phyloP scores from a whole-genome alignment of 2,888 invertebrate genomes.

The Eugnorisma glareosa region DNA sequence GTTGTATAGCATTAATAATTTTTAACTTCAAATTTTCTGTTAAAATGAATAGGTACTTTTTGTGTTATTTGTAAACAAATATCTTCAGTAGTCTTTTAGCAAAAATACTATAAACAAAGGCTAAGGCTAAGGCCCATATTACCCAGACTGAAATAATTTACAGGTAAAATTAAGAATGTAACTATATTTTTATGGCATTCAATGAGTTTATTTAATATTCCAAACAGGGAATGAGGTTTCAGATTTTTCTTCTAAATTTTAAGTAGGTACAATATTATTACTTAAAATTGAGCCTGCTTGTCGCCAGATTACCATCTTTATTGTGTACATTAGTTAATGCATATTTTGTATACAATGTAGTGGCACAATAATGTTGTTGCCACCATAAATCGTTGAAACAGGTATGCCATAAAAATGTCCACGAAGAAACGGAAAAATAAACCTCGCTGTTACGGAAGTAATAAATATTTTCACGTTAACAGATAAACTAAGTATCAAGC shows the following conservation, averaged over 20 bases:
- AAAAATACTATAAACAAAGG: neutral
- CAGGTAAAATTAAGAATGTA: no score
- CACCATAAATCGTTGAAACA: conserved; percentile 58
- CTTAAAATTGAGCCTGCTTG: neutral
- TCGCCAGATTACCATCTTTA: neutral
- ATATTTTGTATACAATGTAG: conserved; percentile 27
- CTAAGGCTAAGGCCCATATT: neutral
- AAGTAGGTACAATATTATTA: neutral
- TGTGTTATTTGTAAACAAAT: neutral
- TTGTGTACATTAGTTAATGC: conserved; percentile 2
- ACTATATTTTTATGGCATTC: neutral
- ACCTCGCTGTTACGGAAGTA: conserved; percentile 52
- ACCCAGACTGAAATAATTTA: neutral
- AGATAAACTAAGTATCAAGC: conserved; percentile 46
- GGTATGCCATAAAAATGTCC: conserved; percentile 61
- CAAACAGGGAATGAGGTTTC: neutral
- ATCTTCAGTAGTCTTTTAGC: neutral
- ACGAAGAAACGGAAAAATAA: conserved; percentile 60
- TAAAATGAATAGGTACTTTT: neutral
- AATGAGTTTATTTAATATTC: neutral
- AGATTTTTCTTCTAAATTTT: neutral
- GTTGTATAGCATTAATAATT: neutral
- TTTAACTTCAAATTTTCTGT: no score
- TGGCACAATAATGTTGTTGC: conserved; percentile 24
- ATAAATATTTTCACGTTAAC: conserved; percentile 60